Evolutionary conservation across 2,797 vertebrate genomes (phyloP).

Genomic region (Harpagifer antarcticus): DNA sequence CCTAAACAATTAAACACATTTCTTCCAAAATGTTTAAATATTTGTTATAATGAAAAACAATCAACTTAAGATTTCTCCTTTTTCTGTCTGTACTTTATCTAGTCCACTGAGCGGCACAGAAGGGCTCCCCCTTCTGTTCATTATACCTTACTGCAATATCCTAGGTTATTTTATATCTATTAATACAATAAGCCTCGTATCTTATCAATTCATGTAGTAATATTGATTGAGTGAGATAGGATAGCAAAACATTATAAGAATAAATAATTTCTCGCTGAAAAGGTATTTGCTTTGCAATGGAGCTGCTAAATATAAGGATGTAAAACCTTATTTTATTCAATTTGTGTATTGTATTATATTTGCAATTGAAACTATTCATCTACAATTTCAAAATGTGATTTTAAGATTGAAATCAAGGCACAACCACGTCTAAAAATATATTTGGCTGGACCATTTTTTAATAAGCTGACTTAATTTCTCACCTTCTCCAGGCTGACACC

Average conservation of each 20-base stretch:
- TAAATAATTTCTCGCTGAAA: no score
- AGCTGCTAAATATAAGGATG: background rate
- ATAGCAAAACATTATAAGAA: no score
- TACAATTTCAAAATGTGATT: background rate
- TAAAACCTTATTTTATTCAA: background rate
- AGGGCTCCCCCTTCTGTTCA: conserved; percentile 24
- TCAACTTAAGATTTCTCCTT: background rate
- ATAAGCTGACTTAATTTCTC: conserved; percentile 41
- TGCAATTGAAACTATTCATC: background rate
- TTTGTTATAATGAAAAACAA: background rate
- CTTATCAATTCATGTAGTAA: background rate
- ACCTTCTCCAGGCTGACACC: conserved; percentile 97
- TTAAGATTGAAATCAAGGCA: background rate
- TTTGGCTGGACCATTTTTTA: background rate
- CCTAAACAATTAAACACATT: background rate
- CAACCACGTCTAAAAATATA: background rate
- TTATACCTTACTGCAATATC: conserved; percentile 6
- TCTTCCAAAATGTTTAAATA: background rate
- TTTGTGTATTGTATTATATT: background rate
- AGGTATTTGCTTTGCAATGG: background rate
- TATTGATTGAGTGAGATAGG: background rate
- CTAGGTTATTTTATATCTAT: no score
- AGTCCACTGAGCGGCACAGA: background rate
- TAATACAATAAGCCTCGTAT: background rate
- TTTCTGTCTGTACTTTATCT: background rate